A percentile compares a stretch with the other conserved stretches of the same genome.
phyloP scores from a whole-genome alignment of 92 coral and sea anemone species.

The Diadumene lineata region DNA sequence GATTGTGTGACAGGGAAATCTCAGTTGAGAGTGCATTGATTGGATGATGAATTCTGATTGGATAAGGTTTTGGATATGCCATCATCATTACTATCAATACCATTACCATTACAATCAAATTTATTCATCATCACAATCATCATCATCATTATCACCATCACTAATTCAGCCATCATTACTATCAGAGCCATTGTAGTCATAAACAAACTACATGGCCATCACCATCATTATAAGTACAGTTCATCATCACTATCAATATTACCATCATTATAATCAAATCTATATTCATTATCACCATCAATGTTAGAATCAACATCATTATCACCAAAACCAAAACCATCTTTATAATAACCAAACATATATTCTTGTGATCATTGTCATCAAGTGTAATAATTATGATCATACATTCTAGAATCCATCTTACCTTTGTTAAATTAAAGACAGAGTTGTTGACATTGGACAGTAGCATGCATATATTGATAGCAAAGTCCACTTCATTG shows the following conservation, averaged over 20 bases:
- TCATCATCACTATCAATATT: not conserved
- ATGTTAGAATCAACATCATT: not conserved
- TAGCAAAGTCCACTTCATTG: constrained; percentile 98
- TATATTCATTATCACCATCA: not conserved
- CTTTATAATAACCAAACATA: not conserved
- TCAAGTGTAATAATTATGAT: too few species aligned
- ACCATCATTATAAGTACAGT: not conserved
- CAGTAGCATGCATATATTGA: constrained; percentile 94
- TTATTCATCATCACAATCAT: not conserved
- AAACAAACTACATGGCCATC: not conserved
- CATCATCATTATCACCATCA: not conserved
- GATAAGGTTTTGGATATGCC: too few species aligned
- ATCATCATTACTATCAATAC: not conserved
- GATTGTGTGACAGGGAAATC: too few species aligned
- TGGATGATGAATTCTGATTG: too few species aligned
- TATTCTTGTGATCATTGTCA: not conserved
- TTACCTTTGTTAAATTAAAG: constrained; percentile 93
- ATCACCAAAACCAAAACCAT: not conserved
- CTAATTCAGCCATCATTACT: not conserved
- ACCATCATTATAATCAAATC: not conserved
- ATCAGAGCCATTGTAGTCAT: not conserved
- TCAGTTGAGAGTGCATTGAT: too few species aligned
- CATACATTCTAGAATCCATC: too few species aligned
- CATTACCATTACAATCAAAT: not conserved
- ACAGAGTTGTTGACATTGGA: constrained; percentile 99